These are phyloP conservation scores for Muntiacus muntjak DNA, from an alignment of 2,113 vertebrate genomes.

Conservation along the genomic window DNA sequence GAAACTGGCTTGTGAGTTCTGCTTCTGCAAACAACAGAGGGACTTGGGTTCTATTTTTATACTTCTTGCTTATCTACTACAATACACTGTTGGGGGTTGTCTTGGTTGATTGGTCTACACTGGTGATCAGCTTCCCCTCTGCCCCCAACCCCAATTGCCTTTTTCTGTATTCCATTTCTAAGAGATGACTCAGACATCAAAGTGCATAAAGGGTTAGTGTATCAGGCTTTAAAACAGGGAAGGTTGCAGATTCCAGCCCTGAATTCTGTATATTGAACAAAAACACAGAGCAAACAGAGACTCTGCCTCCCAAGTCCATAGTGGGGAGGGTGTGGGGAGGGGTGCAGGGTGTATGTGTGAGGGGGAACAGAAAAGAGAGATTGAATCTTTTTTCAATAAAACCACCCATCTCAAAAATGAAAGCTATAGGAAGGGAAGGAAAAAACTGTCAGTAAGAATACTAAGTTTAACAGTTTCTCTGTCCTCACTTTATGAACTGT, in stretches of 20 bases:
- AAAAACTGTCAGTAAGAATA: not conserved
- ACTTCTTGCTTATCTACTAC: conserved; percentile 30
- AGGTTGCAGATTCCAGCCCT: conserved; percentile 6
- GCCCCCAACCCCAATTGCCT: not conserved
- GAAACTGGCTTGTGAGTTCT: conserved; percentile 64
- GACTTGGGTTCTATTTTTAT: conserved; percentile 55
- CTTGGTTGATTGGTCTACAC: not conserved
- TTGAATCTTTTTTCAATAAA: not conserved
- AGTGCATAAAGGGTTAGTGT: not conserved
- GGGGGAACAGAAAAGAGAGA: not conserved
- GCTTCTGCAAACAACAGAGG: conserved; percentile 49
- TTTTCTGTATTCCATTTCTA: conserved; percentile 27
- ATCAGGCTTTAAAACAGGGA: not conserved
- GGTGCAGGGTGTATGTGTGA: fast-evolving
- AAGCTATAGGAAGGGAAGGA: not conserved
- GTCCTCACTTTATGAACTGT: conserved; percentile 17
- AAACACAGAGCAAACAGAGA: not conserved
- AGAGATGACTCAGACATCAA: conserved; percentile 14
- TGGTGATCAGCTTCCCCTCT: conserved; percentile 27
- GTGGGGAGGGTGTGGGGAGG: not conserved
- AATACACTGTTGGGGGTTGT: not conserved
- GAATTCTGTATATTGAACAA: not conserved
- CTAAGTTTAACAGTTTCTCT: conserved; percentile 4
- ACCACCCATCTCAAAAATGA: conserved; percentile 13
- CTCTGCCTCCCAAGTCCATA: not conserved